Evolutionary conservation across 1,140 invertebrate genomes (phyloP), one percentile per base, ranked within the genome.

Genomic region (Scaptomyza montana): DNA sequence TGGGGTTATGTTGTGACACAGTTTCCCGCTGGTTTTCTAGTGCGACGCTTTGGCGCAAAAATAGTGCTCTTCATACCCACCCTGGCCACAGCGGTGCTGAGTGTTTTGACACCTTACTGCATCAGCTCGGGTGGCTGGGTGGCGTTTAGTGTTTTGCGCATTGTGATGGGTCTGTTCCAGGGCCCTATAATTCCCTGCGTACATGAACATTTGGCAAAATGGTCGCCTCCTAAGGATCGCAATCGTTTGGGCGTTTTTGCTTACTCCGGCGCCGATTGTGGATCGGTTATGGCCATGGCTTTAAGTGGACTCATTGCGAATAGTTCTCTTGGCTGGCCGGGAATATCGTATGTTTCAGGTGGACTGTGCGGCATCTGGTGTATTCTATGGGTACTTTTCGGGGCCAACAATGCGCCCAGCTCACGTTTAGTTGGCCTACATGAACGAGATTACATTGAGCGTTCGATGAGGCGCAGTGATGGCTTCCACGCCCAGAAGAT

Each of bases 301-400:
- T 59, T 75, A 0, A 94, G 94, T 33, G 96, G 96, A 2, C 71
- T 93, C 1, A 92, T 97, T 3, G 94, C 95, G 0, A 93, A 92
- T 1, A 94, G 95, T 1, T 69, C 71, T 0, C 75, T 93, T 16
- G 96, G 96, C 10, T 97, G 96, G 96, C 96, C 96, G 0, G 93
- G 94, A 21, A 94, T 96, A 8, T 97, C 97, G 85, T 97, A 97
- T 84, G 87, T 95, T 0, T 96, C 97, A 82, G 97, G 96, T 19
- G 92, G 87, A 5, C 55, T 95, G 0, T 93, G 94, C 16, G 77
- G 95, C 5, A 2, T 93, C 0, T 96, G 95, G 94, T 93, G 93
- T 5, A 51, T 94, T 0, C 13, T 94, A 0, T 97, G 95, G 94
- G 92, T 94, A 28, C 91, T 94, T 16, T 92, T 95, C 36, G 94